phyloP scores from a whole-genome alignment of 2,888 invertebrate genomes.

The Leuctra nigra region DNA sequence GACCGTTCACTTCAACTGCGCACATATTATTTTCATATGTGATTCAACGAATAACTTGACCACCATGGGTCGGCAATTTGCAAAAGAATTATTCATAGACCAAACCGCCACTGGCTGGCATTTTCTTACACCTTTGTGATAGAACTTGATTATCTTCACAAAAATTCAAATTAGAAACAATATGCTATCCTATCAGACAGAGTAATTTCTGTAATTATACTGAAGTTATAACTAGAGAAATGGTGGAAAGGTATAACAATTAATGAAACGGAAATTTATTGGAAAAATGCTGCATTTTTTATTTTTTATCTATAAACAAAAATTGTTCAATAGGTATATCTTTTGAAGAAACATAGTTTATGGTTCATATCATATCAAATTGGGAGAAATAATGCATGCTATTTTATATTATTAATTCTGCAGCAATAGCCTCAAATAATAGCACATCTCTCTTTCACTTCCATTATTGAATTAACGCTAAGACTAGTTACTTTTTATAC shows the following conservation, averaged over 20 bases:
- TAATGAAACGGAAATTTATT: neutral
- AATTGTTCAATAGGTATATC: conserved; percentile 1
- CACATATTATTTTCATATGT: too few relatives aligned
- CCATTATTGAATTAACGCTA: conserved; percentile 24
- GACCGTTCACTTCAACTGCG: too few relatives aligned
- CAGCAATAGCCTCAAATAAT: conserved; percentile 1
- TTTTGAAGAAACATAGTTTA: conserved; percentile 15
- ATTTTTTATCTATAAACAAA: conserved; percentile 26
- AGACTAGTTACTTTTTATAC: conserved; percentile 25
- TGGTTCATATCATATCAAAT: neutral
- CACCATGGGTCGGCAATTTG: too few relatives aligned
- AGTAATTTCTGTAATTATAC: too few relatives aligned
- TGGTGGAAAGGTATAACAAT: neutral
- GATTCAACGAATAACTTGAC: too few relatives aligned
- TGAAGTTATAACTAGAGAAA: neutral
- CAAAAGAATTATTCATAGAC: too few relatives aligned
- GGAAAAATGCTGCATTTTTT: conserved; percentile 27
- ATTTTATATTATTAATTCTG: conserved; percentile 6
- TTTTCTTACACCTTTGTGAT: too few relatives aligned
- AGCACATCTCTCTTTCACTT: conserved; percentile 2
- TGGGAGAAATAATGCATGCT: neutral
- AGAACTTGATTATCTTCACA: too few relatives aligned
- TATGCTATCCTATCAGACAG: too few relatives aligned
- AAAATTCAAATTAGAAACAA: too few relatives aligned
- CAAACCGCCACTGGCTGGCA: too few relatives aligned